Conservation (phyloP, 2,888 invertebrate species). For the Unio delphinus region DNA sequence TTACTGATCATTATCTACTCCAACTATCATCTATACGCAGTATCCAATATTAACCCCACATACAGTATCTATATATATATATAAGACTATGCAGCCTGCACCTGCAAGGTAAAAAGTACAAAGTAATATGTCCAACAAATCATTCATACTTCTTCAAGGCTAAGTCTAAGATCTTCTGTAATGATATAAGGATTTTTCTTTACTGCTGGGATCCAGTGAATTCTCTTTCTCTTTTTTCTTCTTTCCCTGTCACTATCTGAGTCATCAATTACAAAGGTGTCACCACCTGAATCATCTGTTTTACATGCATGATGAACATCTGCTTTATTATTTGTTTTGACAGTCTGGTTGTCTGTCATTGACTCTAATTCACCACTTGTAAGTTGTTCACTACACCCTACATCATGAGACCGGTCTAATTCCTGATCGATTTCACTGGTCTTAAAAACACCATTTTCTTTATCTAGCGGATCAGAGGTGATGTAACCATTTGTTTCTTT, state of each 20-base stretch:
- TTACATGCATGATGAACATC: conserved; percentile 29
- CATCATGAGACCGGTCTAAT: too few species aligned
- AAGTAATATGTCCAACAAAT: not conserved
- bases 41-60: not conserved
- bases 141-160: conserved; percentile 54
- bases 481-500: conserved; percentile 4
- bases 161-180: conserved; percentile 49
- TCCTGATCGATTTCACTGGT: too few species aligned
- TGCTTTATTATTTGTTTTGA: not conserved
- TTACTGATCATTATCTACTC: too few species aligned
- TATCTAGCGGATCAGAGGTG: too few species aligned
- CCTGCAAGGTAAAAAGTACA: not conserved
- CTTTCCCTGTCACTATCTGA: conserved; percentile 40
- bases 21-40: too few species aligned
- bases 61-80: not conserved
- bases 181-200: conserved; percentile 53
- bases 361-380: not conserved
- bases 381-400: not conserved
- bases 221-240: conserved; percentile 10
- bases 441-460: too few species aligned
- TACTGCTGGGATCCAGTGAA: conserved; percentile 46
- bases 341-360: not conserved
- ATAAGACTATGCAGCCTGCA: not conserved
- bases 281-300: conserved; percentile 33
- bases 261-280: conserved; percentile 47